Base-by-base conservation (phyloP, 2,113 vertebrate species). In the Miniopterus natalensis region DNA sequence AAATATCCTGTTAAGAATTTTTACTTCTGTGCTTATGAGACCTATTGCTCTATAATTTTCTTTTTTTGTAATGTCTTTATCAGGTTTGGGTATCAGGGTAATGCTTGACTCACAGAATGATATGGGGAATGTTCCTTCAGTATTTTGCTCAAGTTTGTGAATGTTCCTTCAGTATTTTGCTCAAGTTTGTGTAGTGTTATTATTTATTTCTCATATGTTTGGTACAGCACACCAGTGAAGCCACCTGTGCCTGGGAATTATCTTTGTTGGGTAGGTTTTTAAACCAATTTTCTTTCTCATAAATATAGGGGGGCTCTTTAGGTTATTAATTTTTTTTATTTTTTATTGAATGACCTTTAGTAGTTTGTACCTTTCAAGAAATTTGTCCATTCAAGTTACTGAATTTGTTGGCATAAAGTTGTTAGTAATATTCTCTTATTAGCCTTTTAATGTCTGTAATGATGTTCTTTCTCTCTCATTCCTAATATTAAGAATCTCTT, bases 371-470 rank as follows among this genome's bases (percentile, higher is more conserved):
- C 18, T 73, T 80, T 90, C 27, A 89, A 27, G 47, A 57, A 49
- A 84, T 84, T 65, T 84, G 6, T 40, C 40, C 61, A 55, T 87
- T 83, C 20, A 79, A 66, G 18, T 92, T 65, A 31, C 42, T 42
- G 53, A n/a, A 92, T 81, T 90, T 86, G 29, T 86, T 92, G 51
- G 93, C 29, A 51, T 13, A 40, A 75, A 80, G 25, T 53, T 87
- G 27, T 71, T 87, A 29, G 21, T 68, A 83, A 75, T 88, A 47
- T 31, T 87, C 29, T 70, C 9, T 51, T 78, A 81, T 11, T 71
- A 36, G 21, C 5, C 27, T 57, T 95, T 78, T 77, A 83, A 70
- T 59, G 17, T 70, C 74, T 63, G 1, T 65, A 61, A 36, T 89
- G 66, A 84, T 92, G 53, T 42, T 73, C 23, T 78, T 18, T 55